Percentiles rank a stretch among this genome's conserved stretches.
Evolutionary conservation across 2,888 invertebrate species (phyloP).

Genomic region (Oxycera nigricornis): DNA sequence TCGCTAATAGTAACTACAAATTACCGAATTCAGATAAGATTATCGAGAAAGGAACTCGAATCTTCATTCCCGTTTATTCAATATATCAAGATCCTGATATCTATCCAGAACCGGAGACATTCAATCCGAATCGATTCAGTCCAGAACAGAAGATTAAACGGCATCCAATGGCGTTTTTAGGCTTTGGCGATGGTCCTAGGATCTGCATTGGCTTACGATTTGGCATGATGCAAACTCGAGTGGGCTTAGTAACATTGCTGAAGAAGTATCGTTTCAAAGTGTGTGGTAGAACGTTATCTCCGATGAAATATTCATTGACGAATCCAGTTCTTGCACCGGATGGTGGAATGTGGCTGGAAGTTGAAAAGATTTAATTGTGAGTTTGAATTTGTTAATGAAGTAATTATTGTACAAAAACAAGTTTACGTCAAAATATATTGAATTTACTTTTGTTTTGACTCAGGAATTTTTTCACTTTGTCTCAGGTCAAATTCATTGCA

Average conservation of each 20-base stretch:
- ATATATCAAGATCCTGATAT: conserved; percentile 62
- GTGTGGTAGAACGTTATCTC: neutral
- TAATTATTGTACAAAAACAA: too few relatives aligned
- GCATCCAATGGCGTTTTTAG: conserved; percentile 56
- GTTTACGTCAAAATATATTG: too few relatives aligned
- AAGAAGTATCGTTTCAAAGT: conserved; percentile 48
- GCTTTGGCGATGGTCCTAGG: conserved; percentile 58
- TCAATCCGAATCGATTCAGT: conserved; percentile 62
- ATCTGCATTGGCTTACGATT: conserved; percentile 57
- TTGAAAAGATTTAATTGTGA: conserved; percentile 34
- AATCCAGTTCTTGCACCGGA: conserved; percentile 40
- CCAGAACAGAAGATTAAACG: conserved; percentile 52
- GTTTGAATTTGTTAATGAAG: neutral
- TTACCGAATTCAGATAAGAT: conserved; percentile 53
- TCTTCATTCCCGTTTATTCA: conserved; percentile 57
- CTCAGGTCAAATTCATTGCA: too few relatives aligned
- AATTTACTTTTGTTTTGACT: too few relatives aligned
- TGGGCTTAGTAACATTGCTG: conserved; percentile 54
- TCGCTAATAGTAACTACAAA: conserved; percentile 54
- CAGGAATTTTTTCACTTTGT: too few relatives aligned
- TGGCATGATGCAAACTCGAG: conserved; percentile 54
- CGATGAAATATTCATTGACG: conserved; percentile 42
- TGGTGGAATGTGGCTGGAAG: conserved; percentile 46
- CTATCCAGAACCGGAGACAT: conserved; percentile 60
- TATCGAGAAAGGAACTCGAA: conserved; percentile 55